phyloP scores from a whole-genome alignment of 2,113 vertebrate species.

The Galbula dea region DNA sequence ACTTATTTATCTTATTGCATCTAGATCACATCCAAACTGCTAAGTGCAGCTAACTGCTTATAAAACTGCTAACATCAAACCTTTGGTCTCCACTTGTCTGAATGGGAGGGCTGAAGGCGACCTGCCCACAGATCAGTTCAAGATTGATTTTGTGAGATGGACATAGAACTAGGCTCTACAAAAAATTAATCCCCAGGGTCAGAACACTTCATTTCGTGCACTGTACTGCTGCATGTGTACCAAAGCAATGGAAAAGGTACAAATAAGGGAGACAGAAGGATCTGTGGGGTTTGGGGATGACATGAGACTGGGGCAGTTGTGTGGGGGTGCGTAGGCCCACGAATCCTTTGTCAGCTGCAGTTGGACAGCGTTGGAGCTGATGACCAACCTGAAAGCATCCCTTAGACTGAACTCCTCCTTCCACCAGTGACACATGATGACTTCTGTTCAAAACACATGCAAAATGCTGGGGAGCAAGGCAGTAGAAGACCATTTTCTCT shows the following conservation, averaged over 20 bases:
- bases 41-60: neutral
- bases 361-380: neutral
- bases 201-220: neutral
- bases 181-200: neutral
- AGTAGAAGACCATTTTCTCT: neutral
- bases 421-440: neutral
- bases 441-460: neutral
- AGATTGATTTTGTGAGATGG: neutral
- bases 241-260: neutral
- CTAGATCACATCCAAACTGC: neutral
- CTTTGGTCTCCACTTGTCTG: neutral
- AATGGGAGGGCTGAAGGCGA: neutral
- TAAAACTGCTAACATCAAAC: neutral
- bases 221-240: neutral
- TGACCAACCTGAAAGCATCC: neutral
- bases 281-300: too few species aligned
- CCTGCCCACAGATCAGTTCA: neutral
- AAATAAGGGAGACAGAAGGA: neutral
- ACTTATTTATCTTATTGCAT: neutral
- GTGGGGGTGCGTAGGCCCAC: fast-evolving
- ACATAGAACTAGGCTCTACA: neutral
- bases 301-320: neutral
- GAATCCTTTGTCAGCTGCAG: neutral
- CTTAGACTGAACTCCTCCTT: neutral
- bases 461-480: neutral